Base-by-base conservation (phyloP, 2,113 vertebrate genomes). In the Boulengeromyrus knoepffleri region DNA sequence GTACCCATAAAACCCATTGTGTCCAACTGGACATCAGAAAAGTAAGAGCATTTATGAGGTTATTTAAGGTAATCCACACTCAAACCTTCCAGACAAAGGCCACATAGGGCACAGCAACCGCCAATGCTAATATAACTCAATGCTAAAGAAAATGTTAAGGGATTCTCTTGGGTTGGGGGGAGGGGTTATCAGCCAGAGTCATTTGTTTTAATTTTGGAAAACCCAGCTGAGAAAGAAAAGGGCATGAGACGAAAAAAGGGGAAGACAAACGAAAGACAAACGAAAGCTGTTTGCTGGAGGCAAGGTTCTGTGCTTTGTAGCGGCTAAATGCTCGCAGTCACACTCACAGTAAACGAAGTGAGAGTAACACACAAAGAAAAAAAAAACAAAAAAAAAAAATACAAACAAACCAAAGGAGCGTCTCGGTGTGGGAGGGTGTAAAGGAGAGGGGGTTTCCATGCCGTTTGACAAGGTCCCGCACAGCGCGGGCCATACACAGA, bases 341-440 rank as follows among this genome's bases (percentile, higher is more conserved):
- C 62, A 31, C 53, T 50, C 17, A 80, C 45, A 89, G 53, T 47
- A 15, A 89, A 52, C 46, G 90, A 90, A 88, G 87, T 52, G 31
- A 88, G 86, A 47, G 21, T 80, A 89, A 56, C 0, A 5, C 9
- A 89, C 27, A 50, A 58, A 49, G 13, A 42, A n/a, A 19, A 80
- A 77, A 77, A 74, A 74, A 49, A 24, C 8, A 52, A 19, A 77
- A 77, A 77, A 77, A 77, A 77, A 49, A 45, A 74, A 77, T 27
- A 88, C 52, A 74, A 89, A 90, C 86, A 85, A 85, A 88, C 53
- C 53, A 66, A 45, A 62, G 87, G 87, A 9, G 88, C 62, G 53
- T 90, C 46, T 91, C 39, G 88, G 89, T 91, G 92, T 93, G 89
- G 92, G 45, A 3, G 4, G 77, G 83, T 93, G 90, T 90, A 66